phyloP scores from a whole-genome alignment of 2,797 vertebrate species.

The Philypnodon macrostomus region DNA sequence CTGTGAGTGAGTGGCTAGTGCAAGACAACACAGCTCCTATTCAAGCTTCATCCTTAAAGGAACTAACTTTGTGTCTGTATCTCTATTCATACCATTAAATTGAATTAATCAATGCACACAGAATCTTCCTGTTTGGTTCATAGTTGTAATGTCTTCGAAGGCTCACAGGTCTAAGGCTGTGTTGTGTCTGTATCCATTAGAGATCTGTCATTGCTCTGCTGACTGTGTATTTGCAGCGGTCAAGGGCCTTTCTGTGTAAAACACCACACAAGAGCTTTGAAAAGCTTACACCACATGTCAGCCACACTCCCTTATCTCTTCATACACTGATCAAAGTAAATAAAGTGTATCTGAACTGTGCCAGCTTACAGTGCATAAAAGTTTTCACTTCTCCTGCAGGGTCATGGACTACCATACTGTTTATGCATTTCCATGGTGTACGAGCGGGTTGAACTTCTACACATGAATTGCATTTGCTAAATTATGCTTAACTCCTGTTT shows the following conservation, averaged over 20 bases:
- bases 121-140: too few species aligned
- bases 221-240: constrained; percentile 9
- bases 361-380: neutral
- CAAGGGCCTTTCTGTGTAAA: constrained; percentile 22
- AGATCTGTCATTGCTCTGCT: constrained; percentile 8
- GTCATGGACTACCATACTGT: too few species aligned
- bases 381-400: neutral
- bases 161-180: constrained; percentile 19
- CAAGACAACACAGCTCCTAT: constrained; percentile 31
- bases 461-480: too few species aligned
- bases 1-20: constrained; percentile 33
- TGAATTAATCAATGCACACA: too few species aligned
- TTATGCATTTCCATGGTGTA: too few species aligned
- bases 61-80: constrained; percentile 22
- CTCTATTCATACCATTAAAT: too few species aligned
- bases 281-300: constrained; percentile 47
- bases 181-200: constrained; percentile 18
- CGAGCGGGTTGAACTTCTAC: too few species aligned
- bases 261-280: constrained; percentile 31
- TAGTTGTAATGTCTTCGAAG: too few species aligned
- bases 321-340: constrained; percentile 31
- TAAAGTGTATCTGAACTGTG: constrained; percentile 7
- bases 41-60: constrained; percentile 21
- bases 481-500: too few species aligned
- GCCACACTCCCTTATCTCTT: constrained; percentile 29